phyloP scores from a whole-genome alignment of 2,113 vertebrate genomes.

The Mugil cephalus region DNA sequence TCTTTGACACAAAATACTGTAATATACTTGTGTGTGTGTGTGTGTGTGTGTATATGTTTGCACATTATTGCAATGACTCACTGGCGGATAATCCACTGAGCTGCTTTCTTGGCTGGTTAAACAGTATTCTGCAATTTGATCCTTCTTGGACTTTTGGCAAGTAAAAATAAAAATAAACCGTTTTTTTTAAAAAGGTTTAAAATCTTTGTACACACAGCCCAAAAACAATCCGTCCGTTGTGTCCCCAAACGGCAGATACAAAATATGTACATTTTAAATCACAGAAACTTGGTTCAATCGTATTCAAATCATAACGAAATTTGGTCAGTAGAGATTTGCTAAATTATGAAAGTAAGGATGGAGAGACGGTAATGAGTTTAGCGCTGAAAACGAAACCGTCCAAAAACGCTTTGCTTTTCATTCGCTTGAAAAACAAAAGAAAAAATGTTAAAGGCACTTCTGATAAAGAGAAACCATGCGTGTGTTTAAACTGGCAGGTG shows the following conservation, averaged over 20 bases:
- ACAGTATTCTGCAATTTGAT: conserved; percentile 21
- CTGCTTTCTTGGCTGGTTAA: conserved; percentile 31
- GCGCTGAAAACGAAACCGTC: no score
- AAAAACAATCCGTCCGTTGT: conserved; percentile 26
- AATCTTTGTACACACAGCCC: conserved; percentile 27
- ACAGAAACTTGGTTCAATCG: conserved; percentile 35
- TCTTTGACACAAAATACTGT: conserved; percentile 34
- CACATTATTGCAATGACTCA: conserved; percentile 50
- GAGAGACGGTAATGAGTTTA: conserved; percentile 18
- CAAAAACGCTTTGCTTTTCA: conserved; percentile 25
- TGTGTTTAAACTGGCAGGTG: conserved; percentile 41
- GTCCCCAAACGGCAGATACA: conserved; percentile 52
- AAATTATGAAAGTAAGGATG: conserved; percentile 25
- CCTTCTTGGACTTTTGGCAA: conserved; percentile 30
- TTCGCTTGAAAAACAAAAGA: conserved; percentile 17
- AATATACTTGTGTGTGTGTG: neutral
- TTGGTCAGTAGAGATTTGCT: conserved; percentile 59
- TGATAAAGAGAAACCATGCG: conserved; percentile 35
- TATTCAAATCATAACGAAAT: conserved; percentile 42
- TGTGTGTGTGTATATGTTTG: conserved; percentile 17
- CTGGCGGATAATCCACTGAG: conserved; percentile 28
- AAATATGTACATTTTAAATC: conserved; percentile 60
- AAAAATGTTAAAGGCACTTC: conserved; percentile 62
- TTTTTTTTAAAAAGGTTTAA: conserved; percentile 17
- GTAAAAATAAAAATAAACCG: conserved; percentile 29